These are phyloP conservation scores for Rhaphigaster nebulosa DNA, from an alignment of 2,888 invertebrate genomes.

Conservation along the genomic window DNA sequence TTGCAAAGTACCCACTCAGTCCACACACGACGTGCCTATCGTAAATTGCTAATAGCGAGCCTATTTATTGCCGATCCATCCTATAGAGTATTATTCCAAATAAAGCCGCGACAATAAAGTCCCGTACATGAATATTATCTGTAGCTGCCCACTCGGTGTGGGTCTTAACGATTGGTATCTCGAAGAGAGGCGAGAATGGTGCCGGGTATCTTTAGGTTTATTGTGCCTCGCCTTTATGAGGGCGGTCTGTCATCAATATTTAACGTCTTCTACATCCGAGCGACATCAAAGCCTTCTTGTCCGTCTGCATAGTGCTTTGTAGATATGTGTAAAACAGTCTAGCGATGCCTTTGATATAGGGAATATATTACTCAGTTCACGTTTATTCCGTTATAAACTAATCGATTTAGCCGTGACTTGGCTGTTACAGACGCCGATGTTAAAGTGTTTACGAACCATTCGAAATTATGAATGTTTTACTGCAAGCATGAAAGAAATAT, in stretches of 20 bases:
- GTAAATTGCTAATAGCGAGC: neutral
- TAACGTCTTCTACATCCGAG: neutral
- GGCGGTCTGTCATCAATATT: neutral
- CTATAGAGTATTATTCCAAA: neutral
- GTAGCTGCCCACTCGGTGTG: neutral
- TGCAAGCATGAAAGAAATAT: too few relatives aligned
- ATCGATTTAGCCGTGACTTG: neutral
- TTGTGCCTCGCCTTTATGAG: neutral
- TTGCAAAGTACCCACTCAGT: neutral
- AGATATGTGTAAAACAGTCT: neutral
- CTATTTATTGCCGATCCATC: neutral
- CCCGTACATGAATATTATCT: slow-evolving; percentile 2
- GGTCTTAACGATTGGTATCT: neutral
- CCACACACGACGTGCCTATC: neutral
- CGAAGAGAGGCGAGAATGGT: neutral
- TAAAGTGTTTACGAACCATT: neutral
- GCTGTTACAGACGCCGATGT: neutral
- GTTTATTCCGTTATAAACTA: neutral
- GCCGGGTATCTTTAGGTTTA: neutral
- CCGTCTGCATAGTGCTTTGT: neutral
- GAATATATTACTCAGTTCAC: neutral
- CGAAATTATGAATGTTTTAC: neutral
- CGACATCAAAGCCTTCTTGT: neutral
- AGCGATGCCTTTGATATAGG: neutral
- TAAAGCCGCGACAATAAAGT: neutral